Conservation (phyloP, 2,888 invertebrate genomes). For the Limnephilus marmoratus region DNA sequence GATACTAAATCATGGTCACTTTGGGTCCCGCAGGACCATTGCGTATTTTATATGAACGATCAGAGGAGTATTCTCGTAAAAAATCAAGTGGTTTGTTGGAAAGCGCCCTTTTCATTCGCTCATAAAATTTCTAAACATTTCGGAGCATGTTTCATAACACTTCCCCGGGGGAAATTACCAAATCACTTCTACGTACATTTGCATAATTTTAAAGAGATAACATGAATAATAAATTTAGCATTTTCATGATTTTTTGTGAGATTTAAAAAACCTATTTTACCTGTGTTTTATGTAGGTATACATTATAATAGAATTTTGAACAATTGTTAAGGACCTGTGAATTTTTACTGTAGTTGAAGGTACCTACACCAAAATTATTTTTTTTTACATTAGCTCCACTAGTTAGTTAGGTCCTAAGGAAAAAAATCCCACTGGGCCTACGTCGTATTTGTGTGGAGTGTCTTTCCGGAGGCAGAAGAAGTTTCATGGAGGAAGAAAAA, state of each 20-base stretch:
- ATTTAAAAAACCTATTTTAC: too few relatives aligned
- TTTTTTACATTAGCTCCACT: too few relatives aligned
- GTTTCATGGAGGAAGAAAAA: too few relatives aligned
- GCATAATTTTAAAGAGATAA: not conserved
- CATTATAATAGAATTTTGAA: too few relatives aligned
- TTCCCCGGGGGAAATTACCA: not conserved
- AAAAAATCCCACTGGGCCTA: too few relatives aligned
- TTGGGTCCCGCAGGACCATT: not conserved
- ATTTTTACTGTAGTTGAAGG: too few relatives aligned
- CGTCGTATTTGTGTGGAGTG: too few relatives aligned
- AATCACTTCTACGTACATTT: not conserved
- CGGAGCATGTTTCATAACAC: not conserved
- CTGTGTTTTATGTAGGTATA: too few relatives aligned
- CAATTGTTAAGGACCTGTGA: too few relatives aligned
- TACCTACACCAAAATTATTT: too few relatives aligned
- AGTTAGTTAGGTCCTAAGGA: too few relatives aligned
- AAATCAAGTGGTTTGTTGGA: not conserved
- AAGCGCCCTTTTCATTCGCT: not conserved
- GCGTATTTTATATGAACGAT: not conserved
- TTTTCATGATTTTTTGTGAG: not conserved
- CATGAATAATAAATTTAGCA: not conserved
- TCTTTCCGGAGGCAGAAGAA: too few relatives aligned
- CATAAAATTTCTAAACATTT: not conserved
- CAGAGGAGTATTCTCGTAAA: not conserved
- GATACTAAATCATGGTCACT: not conserved